Evolutionary conservation across 2,113 vertebrate species (phyloP).

Genomic region (Brachionichthys hirsutus): DNA sequence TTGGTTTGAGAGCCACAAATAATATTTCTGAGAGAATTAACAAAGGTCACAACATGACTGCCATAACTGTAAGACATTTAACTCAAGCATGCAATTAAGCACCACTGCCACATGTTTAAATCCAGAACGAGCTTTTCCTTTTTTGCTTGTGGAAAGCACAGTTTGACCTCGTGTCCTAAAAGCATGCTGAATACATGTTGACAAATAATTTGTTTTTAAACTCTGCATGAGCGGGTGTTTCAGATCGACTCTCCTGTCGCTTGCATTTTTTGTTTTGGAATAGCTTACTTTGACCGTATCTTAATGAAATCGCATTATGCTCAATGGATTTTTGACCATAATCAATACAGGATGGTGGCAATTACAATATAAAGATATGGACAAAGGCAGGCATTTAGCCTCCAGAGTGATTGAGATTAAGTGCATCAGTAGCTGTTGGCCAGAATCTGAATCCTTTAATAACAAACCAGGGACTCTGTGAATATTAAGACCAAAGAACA

Average conservation of each 20-base stretch:
- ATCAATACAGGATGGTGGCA: constrained; percentile 62
- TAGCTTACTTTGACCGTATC: constrained; percentile 37
- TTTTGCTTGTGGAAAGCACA: too few species aligned
- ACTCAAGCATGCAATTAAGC: too few species aligned
- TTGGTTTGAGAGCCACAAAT: too few species aligned
- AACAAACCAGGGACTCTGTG: neutral
- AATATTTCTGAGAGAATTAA: too few species aligned
- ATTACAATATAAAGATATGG: constrained; percentile 55
- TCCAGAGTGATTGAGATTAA: constrained; percentile 35
- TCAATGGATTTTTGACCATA: constrained; percentile 45
- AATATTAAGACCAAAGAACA: neutral
- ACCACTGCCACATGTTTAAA: too few species aligned
- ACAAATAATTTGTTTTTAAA: too few species aligned
- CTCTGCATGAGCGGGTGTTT: neutral
- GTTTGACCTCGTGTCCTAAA: too few species aligned
- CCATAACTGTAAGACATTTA: too few species aligned
- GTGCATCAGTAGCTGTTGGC: constrained; percentile 11
- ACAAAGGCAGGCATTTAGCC: constrained; percentile 48
- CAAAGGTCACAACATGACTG: too few species aligned
- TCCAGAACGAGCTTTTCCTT: too few species aligned
- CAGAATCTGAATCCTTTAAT: constrained; percentile 25
- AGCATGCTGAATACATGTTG: too few species aligned
- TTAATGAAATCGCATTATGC: constrained; percentile 67
- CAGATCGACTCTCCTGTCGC: constrained; percentile 4
- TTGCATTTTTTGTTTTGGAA: constrained; percentile 33